Evolutionary conservation across 1,140 invertebrate species (phyloP).

Genomic region (Atta colombica): DNA sequence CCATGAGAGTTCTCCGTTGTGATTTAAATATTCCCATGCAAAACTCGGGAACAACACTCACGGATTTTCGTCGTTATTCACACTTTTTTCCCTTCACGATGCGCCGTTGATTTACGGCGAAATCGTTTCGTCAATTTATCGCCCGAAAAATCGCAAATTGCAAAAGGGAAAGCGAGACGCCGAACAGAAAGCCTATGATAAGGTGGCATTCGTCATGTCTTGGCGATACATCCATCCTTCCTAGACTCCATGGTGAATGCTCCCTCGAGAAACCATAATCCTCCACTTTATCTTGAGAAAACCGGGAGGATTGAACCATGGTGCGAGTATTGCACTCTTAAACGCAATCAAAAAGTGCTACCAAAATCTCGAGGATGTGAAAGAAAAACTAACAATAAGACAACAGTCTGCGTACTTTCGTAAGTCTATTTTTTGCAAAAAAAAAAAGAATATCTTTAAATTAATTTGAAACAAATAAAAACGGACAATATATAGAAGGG

Average conservation of each 20-base stretch:
- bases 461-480: not conserved
- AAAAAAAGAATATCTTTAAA: not conserved
- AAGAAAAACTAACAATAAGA: not conserved
- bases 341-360: not conserved
- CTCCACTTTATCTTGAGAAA: slow-evolving; percentile 13
- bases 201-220: slow-evolving; percentile 63
- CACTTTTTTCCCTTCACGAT: slow-evolving; percentile 22
- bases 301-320: slow-evolving; percentile 31
- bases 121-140: slow-evolving; percentile 68
- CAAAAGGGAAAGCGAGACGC: slow-evolving; percentile 21
- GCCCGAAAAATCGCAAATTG: slow-evolving; percentile 58
- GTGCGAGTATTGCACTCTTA: slow-evolving; percentile 12
- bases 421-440: not conserved
- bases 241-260: slow-evolving; percentile 16
- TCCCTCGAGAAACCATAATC: slow-evolving; percentile 50
- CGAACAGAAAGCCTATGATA: slow-evolving; percentile 63
- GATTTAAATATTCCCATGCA: slow-evolving; percentile 41
- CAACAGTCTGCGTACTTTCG: not conserved
- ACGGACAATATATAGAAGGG: not conserved
- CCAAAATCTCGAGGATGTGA: not conserved
- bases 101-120: slow-evolving; percentile 57
- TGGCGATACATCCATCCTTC: slow-evolving; percentile 43
- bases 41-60: slow-evolving; percentile 44
- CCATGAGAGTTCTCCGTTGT: not conserved
- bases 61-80: slow-evolving; percentile 61